These are phyloP conservation scores for Bujurquina vittata DNA, from an alignment of 2,113 vertebrate species.

Conservation along the genomic window DNA sequence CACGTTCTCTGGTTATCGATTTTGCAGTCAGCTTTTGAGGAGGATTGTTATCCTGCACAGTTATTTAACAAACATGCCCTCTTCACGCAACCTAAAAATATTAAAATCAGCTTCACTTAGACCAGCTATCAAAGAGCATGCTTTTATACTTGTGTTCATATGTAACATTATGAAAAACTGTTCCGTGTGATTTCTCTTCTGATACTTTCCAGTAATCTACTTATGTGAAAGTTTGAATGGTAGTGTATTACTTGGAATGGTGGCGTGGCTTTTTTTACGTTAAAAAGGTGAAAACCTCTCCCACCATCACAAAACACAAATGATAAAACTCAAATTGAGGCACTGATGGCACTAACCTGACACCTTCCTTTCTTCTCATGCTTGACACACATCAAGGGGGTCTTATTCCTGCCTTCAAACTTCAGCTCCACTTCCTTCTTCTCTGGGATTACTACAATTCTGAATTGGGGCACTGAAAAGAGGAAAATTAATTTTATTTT, in stretches of 20 bases:
- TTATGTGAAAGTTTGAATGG: not conserved
- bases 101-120: not conserved
- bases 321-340: not conserved
- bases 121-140: not conserved
- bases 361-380: conserved; percentile 63
- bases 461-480: conserved; percentile 64
- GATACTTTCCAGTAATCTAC: not conserved
- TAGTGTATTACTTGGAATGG: not conserved
- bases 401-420: not conserved
- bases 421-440: conserved; percentile 57
- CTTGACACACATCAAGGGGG: conserved; percentile 62
- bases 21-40: not conserved
- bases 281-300: not conserved
- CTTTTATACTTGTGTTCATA: not conserved
- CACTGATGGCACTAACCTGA: conserved; percentile 50
- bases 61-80: not conserved
- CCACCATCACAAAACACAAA: not conserved
- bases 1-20: not conserved
- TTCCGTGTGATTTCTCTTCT: not conserved
- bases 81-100: not conserved
- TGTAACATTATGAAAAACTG: not conserved
- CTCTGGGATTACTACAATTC: not conserved
- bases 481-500: not conserved
- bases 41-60: too few relatives aligned
- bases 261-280: not conserved